Evolutionary conservation across 2,113 vertebrate species (phyloP).

Genomic region (Peromyscus maniculatus): DNA sequence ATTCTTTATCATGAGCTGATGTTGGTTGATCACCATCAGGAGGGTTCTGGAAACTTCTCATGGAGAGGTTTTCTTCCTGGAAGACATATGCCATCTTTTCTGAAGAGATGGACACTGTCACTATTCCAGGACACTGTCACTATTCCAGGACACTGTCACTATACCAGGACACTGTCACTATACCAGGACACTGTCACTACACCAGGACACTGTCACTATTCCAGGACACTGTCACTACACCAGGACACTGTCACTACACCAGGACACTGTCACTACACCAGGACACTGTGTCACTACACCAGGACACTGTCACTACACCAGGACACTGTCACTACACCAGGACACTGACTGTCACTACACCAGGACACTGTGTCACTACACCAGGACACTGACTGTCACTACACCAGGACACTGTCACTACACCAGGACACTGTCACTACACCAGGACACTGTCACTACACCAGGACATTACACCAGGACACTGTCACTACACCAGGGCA

Average conservation of each 20-base stretch:
- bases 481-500: too few relatives aligned
- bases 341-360: background rate
- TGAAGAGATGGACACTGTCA: background rate
- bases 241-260: background rate
- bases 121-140: background rate
- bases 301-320: background rate
- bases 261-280: background rate
- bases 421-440: background rate
- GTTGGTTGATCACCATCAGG: background rate
- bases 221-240: background rate
- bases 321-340: background rate
- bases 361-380: background rate
- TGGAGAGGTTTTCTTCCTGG: background rate
- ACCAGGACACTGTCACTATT: background rate
- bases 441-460: too few relatives aligned
- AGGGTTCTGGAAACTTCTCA: background rate
- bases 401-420: background rate
- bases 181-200: background rate
- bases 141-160: background rate
- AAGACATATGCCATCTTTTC: background rate
- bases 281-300: background rate
- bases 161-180: background rate
- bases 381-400: background rate
- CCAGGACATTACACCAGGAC: too few relatives aligned
- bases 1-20: background rate